These are phyloP conservation scores for Aradophagus sp. DNA, from an alignment of 1,140 invertebrate genomes.

Conservation along the genomic window DNA sequence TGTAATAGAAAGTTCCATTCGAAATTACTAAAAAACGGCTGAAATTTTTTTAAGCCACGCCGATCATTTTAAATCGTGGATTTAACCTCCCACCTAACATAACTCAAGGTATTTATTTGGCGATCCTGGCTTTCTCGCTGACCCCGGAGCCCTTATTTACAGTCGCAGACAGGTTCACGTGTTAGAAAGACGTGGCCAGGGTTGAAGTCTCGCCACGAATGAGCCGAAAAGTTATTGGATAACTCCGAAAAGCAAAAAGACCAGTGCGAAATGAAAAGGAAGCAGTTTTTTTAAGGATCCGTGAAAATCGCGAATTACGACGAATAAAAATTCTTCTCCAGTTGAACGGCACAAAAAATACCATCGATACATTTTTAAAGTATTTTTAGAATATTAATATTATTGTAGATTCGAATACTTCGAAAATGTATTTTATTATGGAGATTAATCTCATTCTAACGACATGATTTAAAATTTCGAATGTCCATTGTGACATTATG, in stretches of 20 bases:
- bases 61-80: conserved; percentile 61
- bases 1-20: conserved; percentile 7
- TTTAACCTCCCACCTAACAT: conserved; percentile 61
- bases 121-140: conserved; percentile 62
- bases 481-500: no score
- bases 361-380: no score
- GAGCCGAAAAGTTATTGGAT: conserved; percentile 27
- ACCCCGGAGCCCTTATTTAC: conserved; percentile 66
- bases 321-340: no score
- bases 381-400: no score
- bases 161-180: conserved; percentile 64
- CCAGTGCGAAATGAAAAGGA: background rate
- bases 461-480: no score
- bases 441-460: no score
- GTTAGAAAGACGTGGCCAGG: conserved; percentile 15
- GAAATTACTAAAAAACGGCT: conserved; percentile 25
- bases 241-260: conserved; percentile 8
- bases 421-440: no score
- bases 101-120: conserved; percentile 68
- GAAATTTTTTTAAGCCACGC: conserved; percentile 11
- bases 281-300: no score
- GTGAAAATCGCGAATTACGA: conserved; percentile 1
- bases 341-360: no score
- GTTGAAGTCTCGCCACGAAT: conserved; percentile 8
- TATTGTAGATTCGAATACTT: no score